Conservation (phyloP, 2,797 vertebrate genomes). For the Oreochromis mossambicus region DNA sequence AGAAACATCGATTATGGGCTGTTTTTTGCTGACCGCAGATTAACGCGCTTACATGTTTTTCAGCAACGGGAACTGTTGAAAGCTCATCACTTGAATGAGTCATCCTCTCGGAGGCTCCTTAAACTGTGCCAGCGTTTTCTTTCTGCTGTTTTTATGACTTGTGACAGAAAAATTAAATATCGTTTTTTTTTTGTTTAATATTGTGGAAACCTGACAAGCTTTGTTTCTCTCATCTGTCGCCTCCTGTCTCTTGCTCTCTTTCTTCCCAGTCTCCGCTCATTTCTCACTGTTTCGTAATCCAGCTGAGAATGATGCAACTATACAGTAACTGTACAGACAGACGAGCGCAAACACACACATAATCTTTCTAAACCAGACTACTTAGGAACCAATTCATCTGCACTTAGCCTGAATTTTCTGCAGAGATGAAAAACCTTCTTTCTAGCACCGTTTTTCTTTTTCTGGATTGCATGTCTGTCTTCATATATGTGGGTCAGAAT, state of each 20-base stretch:
- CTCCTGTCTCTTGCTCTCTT: not conserved
- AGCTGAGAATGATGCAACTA: constrained; percentile 59
- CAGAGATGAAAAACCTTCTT: not conserved
- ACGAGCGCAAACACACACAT: not conserved
- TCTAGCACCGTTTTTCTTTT: not conserved
- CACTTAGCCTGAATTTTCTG: not conserved
- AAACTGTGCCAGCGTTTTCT: not conserved
- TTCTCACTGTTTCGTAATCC: constrained; percentile 55
- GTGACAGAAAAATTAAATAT: constrained; percentile 5
- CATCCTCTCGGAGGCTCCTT: not conserved
- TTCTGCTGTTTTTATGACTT: not conserved
- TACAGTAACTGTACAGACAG: constrained; percentile 48
- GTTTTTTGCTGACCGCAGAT: not conserved
- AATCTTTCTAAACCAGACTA: not conserved
- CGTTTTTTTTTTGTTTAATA: not conserved
- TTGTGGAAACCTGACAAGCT: not conserved
- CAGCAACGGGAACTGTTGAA: not conserved
- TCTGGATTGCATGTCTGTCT: not conserved
- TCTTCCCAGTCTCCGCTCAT: constrained; percentile 4
- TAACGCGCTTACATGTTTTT: not conserved
- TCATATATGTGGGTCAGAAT: constrained; percentile 55
- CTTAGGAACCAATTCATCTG: not conserved
- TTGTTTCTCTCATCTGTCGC: not conserved
- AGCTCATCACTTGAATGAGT: not conserved
- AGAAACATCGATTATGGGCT: not conserved